These are phyloP conservation scores for Merodon equestris DNA, from an alignment of 2,888 invertebrate species.

Conservation along the genomic window DNA sequence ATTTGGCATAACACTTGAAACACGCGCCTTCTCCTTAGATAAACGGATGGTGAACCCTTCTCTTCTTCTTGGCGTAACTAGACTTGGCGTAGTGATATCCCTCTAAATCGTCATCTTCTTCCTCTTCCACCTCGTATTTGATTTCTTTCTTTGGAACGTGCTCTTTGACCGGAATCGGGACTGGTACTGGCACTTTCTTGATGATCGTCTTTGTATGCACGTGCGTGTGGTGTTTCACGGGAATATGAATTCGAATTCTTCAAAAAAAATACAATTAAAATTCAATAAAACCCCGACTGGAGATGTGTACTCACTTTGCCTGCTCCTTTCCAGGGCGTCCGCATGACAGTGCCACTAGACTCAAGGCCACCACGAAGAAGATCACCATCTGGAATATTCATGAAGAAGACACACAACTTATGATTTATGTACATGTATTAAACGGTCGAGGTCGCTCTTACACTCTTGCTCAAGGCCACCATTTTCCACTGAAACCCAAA, in stretches of 20 bases:
- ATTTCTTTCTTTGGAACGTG: constrained; percentile 68
- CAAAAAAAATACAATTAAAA: no score
- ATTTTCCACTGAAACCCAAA: constrained; percentile 25
- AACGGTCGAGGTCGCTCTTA: constrained; percentile 21
- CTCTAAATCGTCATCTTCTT: constrained; percentile 76
- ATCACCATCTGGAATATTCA: constrained; percentile 69
- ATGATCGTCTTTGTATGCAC: constrained; percentile 78
- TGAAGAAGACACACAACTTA: no score
- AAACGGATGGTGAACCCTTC: constrained; percentile 76
- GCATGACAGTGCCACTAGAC: constrained; percentile 73
- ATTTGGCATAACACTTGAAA: constrained; percentile 34
- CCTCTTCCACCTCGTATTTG: constrained; percentile 71
- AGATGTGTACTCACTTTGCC: constrained; percentile 75
- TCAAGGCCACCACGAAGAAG: constrained; percentile 73
- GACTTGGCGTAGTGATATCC: constrained; percentile 74
- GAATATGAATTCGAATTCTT: constrained; percentile 61
- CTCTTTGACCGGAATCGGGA: constrained; percentile 77
- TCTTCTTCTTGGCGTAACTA: constrained; percentile 73
- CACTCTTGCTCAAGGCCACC: constrained; percentile 43
- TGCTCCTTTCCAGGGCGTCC: constrained; percentile 76
- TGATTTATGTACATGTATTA: no score
- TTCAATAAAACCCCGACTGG: no score
- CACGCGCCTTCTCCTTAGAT: constrained; percentile 69
- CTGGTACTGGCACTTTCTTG: constrained; percentile 78
- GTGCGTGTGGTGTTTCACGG: constrained; percentile 79